Percentiles rank a stretch among this genome's conserved stretches.
These are phyloP conservation scores for Tretioscincus oriximinensis DNA, from an alignment of 2,113 vertebrate genomes.

Conservation along the genomic window DNA sequence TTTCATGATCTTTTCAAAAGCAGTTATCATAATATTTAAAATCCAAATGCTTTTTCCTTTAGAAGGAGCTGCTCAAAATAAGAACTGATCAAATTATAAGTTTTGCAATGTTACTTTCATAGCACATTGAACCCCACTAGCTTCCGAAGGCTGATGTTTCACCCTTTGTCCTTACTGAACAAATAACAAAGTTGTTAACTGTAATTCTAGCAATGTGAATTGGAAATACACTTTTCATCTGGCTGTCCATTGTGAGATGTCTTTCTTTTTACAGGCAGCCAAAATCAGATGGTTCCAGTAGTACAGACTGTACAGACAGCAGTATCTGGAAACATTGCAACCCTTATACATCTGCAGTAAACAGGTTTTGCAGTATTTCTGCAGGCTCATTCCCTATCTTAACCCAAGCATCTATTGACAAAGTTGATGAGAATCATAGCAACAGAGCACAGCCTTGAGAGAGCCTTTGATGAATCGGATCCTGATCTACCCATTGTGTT, in stretches of 20 bases:
- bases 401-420: background rate
- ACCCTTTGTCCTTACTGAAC: slow-evolving; percentile 27
- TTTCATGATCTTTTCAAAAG: slow-evolving; percentile 21
- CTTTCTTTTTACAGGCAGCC: slow-evolving; percentile 19
- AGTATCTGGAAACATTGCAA: background rate
- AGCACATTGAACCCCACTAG: slow-evolving; percentile 32
- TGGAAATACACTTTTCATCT: background rate
- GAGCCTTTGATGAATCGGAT: background rate
- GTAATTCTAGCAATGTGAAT: background rate
- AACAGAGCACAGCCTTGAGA: background rate
- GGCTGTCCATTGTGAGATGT: background rate
- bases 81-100: slow-evolving; percentile 26
- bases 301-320: background rate
- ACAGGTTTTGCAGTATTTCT: accelerated
- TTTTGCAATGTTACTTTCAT: slow-evolving; percentile 33
- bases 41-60: slow-evolving; percentile 26
- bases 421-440: background rate
- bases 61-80: slow-evolving; percentile 37
- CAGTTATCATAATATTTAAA: background rate
- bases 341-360: background rate
- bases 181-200: slow-evolving; percentile 15
- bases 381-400: background rate
- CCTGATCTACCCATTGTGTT: background rate
- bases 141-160: background rate
- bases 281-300: background rate